Percentiles rank a stretch among this genome's conserved stretches.
Evolutionary conservation across 1,140 invertebrate genomes (phyloP).

Genomic region (Eumaeus atala): DNA sequence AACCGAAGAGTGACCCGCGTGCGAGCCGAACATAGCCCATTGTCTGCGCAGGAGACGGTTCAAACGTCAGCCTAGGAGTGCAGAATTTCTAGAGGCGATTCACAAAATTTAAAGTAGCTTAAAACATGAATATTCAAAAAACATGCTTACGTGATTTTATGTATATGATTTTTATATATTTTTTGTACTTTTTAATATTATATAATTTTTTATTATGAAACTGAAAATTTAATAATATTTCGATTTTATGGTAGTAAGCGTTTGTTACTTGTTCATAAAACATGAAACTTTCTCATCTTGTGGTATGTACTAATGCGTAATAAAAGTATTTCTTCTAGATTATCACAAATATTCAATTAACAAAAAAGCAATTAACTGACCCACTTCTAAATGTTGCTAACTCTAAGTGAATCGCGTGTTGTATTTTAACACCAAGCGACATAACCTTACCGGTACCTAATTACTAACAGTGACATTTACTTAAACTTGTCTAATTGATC

Average conservation of each 20-base stretch:
- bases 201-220: no score
- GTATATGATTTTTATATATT: no score
- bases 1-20: slow-evolving; percentile 57
- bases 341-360: neutral
- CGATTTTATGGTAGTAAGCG: no score
- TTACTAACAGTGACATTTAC: neutral
- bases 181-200: no score
- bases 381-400: neutral
- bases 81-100: slow-evolving; percentile 5
- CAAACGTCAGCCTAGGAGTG: slow-evolving; percentile 16
- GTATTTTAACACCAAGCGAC: slow-evolving; percentile 5
- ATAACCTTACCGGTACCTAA: neutral
- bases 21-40: slow-evolving; percentile 39
- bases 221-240: no score
- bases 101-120: neutral
- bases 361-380: no score
- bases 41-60: slow-evolving; percentile 38
- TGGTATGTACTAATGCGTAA: no score
- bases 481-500: slow-evolving; percentile 4
- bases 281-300: no score
- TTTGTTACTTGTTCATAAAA: no score
- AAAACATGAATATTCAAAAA: no score
- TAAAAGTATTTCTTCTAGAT: neutral
- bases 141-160: no score
- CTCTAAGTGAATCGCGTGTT: slow-evolving; percentile 1